Evolutionary conservation across 2,888 invertebrate genomes (phyloP), one percentile per base, ranked within the genome.

Genomic region (Volucella bombylans): DNA sequence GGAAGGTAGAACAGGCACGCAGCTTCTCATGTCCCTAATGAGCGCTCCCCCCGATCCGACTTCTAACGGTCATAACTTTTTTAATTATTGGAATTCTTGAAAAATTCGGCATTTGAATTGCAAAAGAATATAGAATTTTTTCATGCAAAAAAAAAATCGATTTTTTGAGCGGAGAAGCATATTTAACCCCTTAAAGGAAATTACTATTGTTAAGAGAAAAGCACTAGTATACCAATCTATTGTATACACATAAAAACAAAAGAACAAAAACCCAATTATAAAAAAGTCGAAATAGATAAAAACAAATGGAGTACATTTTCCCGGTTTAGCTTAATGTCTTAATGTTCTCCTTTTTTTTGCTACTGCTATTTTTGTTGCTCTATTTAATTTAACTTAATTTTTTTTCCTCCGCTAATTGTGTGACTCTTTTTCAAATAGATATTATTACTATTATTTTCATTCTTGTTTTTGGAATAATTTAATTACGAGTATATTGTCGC

Each of bases 391-490:
- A 68, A 78, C 54, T 52, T 64, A 59, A 55, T 69, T 64, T 57
- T 59, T 62, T 57, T 80, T 67, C 76, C 61, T 71, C 64, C 73
- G 57, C 59, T 62, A 47, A 59, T 69, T 71, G 23, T 23, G 23
- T 23, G 23, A 2, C 23, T 64, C 73, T 74, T 64, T 68, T 73
- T 68, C 73, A 67, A 45, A 69, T 80, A 79, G 15, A 82, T 82
- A 78, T 76, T 23, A 23, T 23, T 23, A 23, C 2, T 23, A 23
- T 23, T 23, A 23, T 23, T 23, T 23, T 23, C 3, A 23, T 23
- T 23, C 4, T 4, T 79, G 65, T 74, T 81, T 71, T 83, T 83
- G 80, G 80, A 80, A 74, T 83, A 79, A 80, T 80, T 83, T 83
- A 83, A 83, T 71, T 80, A n/a, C n/a, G n/a, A n/a, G n/a, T n/a